These are phyloP conservation scores for Sepiola atlantica DNA, from an alignment of 2,888 invertebrate species.

Conservation along the genomic window DNA sequence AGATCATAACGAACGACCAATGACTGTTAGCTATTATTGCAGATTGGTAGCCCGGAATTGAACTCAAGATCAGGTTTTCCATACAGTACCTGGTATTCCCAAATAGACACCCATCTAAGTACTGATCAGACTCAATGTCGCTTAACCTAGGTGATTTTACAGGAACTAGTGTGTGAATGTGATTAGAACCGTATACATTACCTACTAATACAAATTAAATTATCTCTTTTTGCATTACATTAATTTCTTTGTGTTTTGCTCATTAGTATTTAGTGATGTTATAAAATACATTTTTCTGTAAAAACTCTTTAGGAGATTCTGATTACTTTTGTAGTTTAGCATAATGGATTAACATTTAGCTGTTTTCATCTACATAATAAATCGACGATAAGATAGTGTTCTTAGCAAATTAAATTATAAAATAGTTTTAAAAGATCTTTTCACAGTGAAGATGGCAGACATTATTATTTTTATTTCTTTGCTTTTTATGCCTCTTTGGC, in stretches of 20 bases:
- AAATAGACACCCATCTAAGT: no score
- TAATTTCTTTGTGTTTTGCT: background rate
- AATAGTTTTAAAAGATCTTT: background rate
- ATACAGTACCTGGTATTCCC: no score
- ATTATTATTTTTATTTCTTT: no score
- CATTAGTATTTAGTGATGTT: background rate
- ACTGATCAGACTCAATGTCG: no score
- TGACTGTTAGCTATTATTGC: no score
- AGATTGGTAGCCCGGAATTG: no score
- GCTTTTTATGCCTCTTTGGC: no score
- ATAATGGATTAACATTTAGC: background rate
- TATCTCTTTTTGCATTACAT: background rate
- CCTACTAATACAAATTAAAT: background rate
- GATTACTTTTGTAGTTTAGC: background rate
- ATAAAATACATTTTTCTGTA: background rate
- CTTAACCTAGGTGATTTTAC: no score
- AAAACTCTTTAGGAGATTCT: background rate
- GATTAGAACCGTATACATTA: no score
- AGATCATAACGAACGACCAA: no score
- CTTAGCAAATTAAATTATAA: background rate
- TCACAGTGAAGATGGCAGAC: background rate
- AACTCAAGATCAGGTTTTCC: no score
- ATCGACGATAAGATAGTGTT: background rate
- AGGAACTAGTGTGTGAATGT: no score
- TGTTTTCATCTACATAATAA: background rate